These are phyloP conservation scores for Onychorhynchus coronatus DNA, from an alignment of 2,113 vertebrate species.

Conservation along the genomic window DNA sequence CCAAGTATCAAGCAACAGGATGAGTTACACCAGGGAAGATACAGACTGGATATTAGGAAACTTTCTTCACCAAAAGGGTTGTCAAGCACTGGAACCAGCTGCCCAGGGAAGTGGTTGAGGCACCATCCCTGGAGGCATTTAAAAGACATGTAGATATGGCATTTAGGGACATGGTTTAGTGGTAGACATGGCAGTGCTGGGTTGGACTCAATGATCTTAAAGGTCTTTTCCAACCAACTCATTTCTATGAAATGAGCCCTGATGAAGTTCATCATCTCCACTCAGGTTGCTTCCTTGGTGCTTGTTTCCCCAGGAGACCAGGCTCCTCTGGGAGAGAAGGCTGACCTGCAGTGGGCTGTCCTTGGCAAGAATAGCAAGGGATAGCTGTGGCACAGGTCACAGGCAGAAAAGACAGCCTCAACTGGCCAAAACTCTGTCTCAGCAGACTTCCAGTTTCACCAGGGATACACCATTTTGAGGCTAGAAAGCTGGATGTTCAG, in stretches of 20 bases:
- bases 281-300: background rate
- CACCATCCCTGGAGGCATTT: background rate
- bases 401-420: background rate
- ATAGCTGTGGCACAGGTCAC: background rate
- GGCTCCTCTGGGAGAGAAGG: too few relatives aligned
- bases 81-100: background rate
- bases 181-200: background rate
- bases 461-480: rapidly evolving
- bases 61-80: background rate
- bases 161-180: background rate
- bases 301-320: background rate
- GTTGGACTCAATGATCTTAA: background rate
- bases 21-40: background rate
- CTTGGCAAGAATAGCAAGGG: background rate
- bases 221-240: background rate
- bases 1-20: background rate
- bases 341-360: background rate
- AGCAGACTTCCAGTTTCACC: background rate
- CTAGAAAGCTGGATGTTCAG: background rate
- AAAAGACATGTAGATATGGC: background rate
- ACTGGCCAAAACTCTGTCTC: background rate
- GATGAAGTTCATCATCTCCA: background rate
- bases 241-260: background rate
- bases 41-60: background rate
- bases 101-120: background rate